A percentile compares a stretch with the other conserved stretches of the same genome.
Conservation (phyloP, 1,140 invertebrate genomes). For the Parasteatoda tepidariorum region DNA sequence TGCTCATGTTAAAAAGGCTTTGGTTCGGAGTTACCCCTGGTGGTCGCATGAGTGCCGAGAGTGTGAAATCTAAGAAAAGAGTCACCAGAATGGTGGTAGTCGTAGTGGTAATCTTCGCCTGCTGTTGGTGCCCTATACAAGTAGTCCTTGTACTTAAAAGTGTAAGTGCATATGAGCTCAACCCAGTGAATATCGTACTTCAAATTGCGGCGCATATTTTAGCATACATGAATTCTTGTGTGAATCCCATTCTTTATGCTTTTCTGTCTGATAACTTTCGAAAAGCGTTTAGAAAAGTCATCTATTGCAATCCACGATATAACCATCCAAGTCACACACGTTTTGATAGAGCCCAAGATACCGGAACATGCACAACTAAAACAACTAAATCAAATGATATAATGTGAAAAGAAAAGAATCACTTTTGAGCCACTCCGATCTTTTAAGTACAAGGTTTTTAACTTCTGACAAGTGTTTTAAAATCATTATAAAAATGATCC, state of each 20-base stretch:
- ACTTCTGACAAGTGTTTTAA: too few relatives aligned
- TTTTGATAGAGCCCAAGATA: conserved; percentile 18
- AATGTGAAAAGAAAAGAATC: background rate
- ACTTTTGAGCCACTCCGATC: background rate
- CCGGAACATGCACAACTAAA: conserved; percentile 67
- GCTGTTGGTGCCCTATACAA: conserved; percentile 96
- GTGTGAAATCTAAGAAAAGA: conserved; percentile 84
- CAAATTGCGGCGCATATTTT: conserved; percentile 89
- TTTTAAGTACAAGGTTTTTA: too few relatives aligned
- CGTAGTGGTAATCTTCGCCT: conserved; percentile 95
- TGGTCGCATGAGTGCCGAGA: conserved; percentile 77
- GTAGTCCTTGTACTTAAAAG: conserved; percentile 84
- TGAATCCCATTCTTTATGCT: conserved; percentile 94
- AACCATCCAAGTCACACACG: background rate
- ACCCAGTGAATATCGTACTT: conserved; percentile 75
- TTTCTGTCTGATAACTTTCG: conserved; percentile 89
- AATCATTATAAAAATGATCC: too few relatives aligned
- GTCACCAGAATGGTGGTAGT: conserved; percentile 94
- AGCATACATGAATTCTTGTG: conserved; percentile 91
- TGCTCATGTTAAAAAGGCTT: conserved; percentile 87
- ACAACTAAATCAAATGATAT: conserved; percentile 33
- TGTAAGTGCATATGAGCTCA: conserved; percentile 77
- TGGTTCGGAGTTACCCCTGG: conserved; percentile 84
- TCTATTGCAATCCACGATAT: conserved; percentile 58
- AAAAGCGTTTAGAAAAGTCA: conserved; percentile 81